Conservation (phyloP, 2,113 vertebrate genomes). For the Nannobrachium achirus region DNA sequence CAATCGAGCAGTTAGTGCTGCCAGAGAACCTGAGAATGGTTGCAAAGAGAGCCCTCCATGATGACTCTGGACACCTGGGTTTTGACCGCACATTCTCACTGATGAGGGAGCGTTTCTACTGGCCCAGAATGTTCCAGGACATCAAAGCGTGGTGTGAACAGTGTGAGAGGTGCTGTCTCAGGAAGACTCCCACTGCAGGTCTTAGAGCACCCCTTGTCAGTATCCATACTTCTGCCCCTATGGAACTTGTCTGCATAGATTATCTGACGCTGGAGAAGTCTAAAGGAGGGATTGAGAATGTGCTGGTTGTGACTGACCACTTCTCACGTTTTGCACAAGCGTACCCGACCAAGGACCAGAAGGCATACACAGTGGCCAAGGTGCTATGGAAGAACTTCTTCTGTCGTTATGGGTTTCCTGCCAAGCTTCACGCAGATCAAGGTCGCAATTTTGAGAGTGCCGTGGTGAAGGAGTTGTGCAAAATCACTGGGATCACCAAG, state of each 20-base stretch:
- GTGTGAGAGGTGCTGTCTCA: constrained; percentile 6
- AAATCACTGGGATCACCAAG: not conserved
- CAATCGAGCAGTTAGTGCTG: too few relatives aligned
- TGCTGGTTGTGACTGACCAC: constrained; percentile 16
- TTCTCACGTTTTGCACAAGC: not conserved
- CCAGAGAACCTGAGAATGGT: not conserved
- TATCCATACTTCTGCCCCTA: not conserved
- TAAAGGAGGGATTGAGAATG: not conserved
- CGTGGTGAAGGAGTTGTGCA: not conserved
- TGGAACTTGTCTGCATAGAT: constrained; percentile 23
- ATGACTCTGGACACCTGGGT: constrained; percentile 16
- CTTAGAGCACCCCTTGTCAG: too few relatives aligned
- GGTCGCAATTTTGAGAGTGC: not conserved
- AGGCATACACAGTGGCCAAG: not conserved
- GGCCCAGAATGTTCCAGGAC: constrained; percentile 19
- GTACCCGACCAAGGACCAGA: constrained; percentile 5
- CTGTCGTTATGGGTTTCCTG: not conserved
- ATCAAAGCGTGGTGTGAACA: not conserved
- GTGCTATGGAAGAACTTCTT: not conserved
- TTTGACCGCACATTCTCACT: not conserved
- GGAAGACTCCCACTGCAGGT: not conserved
- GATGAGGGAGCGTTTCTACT: constrained; percentile 14
- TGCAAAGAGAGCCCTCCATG: constrained; percentile 12
- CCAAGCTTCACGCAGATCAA: not conserved
- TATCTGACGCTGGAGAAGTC: constrained; percentile 22